Evolutionary conservation across 2,888 invertebrate species (phyloP).

Genomic region (Agrotis puta): DNA sequence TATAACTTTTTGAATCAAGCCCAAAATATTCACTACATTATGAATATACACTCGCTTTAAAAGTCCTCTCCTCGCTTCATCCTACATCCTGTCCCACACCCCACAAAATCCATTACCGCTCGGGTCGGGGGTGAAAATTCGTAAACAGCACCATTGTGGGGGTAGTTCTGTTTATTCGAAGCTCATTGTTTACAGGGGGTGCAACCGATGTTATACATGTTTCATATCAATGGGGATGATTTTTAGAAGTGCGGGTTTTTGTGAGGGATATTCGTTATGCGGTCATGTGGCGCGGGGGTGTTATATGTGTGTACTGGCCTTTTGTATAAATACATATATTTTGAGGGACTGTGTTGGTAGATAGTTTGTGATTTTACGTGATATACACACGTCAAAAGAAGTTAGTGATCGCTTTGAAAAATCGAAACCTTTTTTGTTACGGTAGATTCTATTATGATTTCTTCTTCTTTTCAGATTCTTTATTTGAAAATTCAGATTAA

Average conservation of each 20-base stretch:
- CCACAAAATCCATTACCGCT: constrained; percentile 65
- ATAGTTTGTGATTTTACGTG: background rate
- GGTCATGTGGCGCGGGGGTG: constrained; percentile 17
- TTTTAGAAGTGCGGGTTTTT: constrained; percentile 44
- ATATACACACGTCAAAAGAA: too few relatives aligned
- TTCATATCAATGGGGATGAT: constrained; percentile 56
- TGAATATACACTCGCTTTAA: background rate
- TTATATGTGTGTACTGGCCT: constrained; percentile 11
- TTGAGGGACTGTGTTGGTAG: background rate
- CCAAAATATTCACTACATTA: too few relatives aligned
- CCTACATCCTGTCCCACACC: constrained; percentile 14
- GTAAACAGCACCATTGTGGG: constrained; percentile 61
- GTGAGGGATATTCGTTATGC: constrained; percentile 41
- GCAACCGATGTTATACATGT: constrained; percentile 44
- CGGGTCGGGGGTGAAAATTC: constrained; percentile 64
- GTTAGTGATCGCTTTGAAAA: too few relatives aligned
- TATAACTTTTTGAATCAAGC: too few relatives aligned
- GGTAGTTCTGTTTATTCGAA: constrained; percentile 63
- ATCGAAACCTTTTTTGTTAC: too few relatives aligned
- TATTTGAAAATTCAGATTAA: too few relatives aligned
- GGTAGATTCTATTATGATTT: too few relatives aligned
- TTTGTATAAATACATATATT: constrained; percentile 10
- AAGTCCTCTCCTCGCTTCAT: constrained; percentile 4
- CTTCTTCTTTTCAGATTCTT: too few relatives aligned
- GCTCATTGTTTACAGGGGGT: constrained; percentile 60